A percentile compares a stretch with the other conserved stretches of the same genome.
Evolutionary conservation across 2,113 vertebrate genomes (phyloP).

Genomic region (Gymnocephalus cernua): DNA sequence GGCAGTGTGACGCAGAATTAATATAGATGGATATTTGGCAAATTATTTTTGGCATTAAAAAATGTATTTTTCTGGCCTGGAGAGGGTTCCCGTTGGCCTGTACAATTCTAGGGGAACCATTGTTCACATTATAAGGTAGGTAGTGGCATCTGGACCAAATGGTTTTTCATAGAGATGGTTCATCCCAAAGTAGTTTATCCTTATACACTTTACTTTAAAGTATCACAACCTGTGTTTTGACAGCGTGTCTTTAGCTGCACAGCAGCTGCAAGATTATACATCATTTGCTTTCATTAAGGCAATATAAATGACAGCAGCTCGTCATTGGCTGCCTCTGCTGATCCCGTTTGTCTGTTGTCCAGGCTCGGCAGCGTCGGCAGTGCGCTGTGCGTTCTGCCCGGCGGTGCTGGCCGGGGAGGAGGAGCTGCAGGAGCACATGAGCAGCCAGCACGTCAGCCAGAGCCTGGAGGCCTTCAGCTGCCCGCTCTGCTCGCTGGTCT

Average conservation of each 20-base stretch:
- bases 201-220: background rate
- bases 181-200: background rate
- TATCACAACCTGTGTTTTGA: background rate
- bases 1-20: too few relatives aligned
- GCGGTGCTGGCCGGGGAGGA: conserved; percentile 79
- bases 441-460: conserved; percentile 80
- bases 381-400: conserved; percentile 82
- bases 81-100: too few relatives aligned
- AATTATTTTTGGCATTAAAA: too few relatives aligned
- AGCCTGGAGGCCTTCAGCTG: conserved; percentile 81
- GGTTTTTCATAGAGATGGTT: too few relatives aligned
- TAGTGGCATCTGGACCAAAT: background rate
- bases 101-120: too few relatives aligned
- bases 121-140: background rate
- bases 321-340: background rate
- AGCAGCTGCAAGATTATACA: background rate
- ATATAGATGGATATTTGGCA: too few relatives aligned
- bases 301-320: background rate
- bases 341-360: background rate
- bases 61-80: too few relatives aligned
- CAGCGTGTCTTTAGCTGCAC: background rate
- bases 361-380: conserved; percentile 29
- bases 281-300: background rate
- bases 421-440: conserved; percentile 85
- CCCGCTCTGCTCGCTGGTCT: conserved; percentile 84